phyloP scores from a whole-genome alignment of 2,113 vertebrate species.

The Grallaria varia region DNA sequence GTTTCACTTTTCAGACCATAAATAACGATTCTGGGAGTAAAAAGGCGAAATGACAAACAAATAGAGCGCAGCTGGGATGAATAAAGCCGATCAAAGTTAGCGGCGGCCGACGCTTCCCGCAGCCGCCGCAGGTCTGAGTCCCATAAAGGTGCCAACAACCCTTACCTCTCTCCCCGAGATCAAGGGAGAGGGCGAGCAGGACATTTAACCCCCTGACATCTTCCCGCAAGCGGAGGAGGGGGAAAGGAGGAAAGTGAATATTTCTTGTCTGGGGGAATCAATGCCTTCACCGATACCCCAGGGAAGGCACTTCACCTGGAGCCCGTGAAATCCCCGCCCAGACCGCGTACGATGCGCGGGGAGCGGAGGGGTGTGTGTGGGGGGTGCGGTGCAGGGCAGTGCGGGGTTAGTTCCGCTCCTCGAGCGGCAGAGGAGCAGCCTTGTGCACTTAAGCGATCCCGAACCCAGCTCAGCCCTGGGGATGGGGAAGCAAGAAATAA shows the following conservation, averaged over 20 bases:
- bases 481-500: neutral
- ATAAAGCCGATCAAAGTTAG: constrained; percentile 76
- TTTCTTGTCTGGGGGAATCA: neutral
- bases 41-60: constrained; percentile 71
- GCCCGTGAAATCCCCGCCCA: neutral
- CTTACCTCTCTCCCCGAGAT: constrained; percentile 40
- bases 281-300: neutral
- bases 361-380: too few relatives aligned
- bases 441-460: neutral
- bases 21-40: constrained; percentile 70
- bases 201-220: constrained; percentile 51
- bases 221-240: neutral
- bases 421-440: neutral
- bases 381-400: rapidly evolving
- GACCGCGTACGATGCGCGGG: neutral
- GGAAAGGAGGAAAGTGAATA: neutral
- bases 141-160: constrained; percentile 61
- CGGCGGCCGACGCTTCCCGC: neutral
- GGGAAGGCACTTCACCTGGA: neutral
- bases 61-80: constrained; percentile 75
- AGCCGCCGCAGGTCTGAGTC: constrained; percentile 46
- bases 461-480: neutral
- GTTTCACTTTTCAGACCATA: constrained; percentile 38
- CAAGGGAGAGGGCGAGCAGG: constrained; percentile 34
- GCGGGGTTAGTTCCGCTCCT: neutral